Evolutionary conservation across 2,113 vertebrate genomes (phyloP), one percentile per base, ranked within the genome.

Genomic region (Empidonax traillii): DNA sequence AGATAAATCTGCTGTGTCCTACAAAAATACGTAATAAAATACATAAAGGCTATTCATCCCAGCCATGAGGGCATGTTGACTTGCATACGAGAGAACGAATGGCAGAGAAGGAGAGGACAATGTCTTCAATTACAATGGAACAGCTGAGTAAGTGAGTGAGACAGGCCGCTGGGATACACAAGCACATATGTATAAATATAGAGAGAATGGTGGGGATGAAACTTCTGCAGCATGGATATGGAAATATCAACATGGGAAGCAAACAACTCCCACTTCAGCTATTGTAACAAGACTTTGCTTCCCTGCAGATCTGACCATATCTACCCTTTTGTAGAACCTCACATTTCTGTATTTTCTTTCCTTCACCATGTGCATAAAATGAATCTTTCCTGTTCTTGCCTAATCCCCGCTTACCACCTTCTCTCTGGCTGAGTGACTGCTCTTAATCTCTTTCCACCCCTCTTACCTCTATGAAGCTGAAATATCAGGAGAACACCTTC

Each of bases 381-480:
- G 78, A 68, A 89, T 17, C 52, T 92, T 88, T 90, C 84, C 88
- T 88, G 56, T 37, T 76, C 61, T 74, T 86, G 69, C 52, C 77
- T 93, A 81, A 81, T 53, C 66, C 95, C 94, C 88, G 4, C 80
- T 90, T 53, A 90, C 83, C 93, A 92, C n/a, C 41, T 92, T 82
- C 53, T 88, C 56, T 86, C 63, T 95, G 90, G 56, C 63, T 86
- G 37, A 94, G 68, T 71, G 76, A 89, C 92, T 97, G 80, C 83
- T 92, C 96, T 96, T 89, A 53, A 85, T 68, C 88, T 95, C 67
- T 94, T 96, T 93, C 94, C 90, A 96, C 92, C 96, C 94, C 96
- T 97, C 96, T 94, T 97, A 96, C 96, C 96, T 97, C 96, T 96
- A 97, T 94, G 93, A 90, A 94, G 90, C 94, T 95, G 92, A 95